These are phyloP conservation scores for Corythoichthys intestinalis DNA, from an alignment of 2,113 vertebrate species.

Conservation along the genomic window DNA sequence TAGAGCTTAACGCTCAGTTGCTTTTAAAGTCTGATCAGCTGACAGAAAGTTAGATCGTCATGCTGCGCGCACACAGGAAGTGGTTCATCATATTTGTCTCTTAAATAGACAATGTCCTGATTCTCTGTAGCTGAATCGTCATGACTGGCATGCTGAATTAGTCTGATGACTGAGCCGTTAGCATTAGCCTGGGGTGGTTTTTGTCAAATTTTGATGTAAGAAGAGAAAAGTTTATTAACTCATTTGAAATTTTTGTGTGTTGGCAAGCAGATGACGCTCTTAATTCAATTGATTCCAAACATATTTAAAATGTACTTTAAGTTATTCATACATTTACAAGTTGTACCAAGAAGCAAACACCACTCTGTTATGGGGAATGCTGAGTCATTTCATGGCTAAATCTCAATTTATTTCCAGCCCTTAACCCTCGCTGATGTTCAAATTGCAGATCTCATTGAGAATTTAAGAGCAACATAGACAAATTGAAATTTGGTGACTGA, in stretches of 20 bases:
- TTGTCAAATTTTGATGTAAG: not conserved
- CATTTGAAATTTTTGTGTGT: not conserved
- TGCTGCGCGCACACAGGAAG: not conserved
- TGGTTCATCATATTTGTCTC: not conserved
- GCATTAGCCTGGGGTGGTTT: not conserved
- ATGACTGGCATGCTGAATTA: slow-evolving; percentile 1
- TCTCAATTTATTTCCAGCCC: too few relatives aligned
- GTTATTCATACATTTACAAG: not conserved
- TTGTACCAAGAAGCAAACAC: not conserved
- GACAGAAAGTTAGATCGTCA: not conserved
- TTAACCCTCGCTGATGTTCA: too few relatives aligned
- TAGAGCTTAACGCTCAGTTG: not conserved
- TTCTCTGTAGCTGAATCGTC: not conserved
- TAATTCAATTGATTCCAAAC: not conserved
- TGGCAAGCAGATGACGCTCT: not conserved
- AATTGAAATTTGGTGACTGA: too few relatives aligned
- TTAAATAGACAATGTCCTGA: not conserved
- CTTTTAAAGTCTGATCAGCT: not conserved
- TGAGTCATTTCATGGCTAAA: not conserved
- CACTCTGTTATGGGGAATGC: not conserved
- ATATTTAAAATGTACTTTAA: not conserved
- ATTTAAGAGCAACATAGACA: too few relatives aligned
- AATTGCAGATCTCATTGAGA: too few relatives aligned
- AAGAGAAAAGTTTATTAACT: not conserved
- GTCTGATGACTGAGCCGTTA: not conserved